Evolutionary conservation across 2,888 invertebrate genomes (phyloP), one percentile per base, ranked within the genome.

Genomic region (Homarus gammarus): DNA sequence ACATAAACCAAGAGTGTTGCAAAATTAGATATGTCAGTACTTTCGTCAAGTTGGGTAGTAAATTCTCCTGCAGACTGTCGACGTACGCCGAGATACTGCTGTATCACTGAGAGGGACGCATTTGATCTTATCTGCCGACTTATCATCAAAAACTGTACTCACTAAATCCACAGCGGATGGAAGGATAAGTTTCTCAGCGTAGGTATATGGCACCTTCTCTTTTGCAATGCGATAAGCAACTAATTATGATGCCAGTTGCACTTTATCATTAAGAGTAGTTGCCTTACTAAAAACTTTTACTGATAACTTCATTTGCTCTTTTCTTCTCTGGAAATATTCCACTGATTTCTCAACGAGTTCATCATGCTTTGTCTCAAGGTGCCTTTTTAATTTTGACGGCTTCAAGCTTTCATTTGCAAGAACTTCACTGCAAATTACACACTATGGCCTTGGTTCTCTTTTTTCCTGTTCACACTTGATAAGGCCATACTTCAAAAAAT

Each of bases 1-100:
- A 78, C 56, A 27, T 75, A 78, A 44, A 78, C 31, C 56, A 78
- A 51, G 77, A 73, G 36, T 75, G 40, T 40, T 75, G n/a, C 75
- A 75, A 8, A 78, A n/a, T 49, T 51, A 51, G 56, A 31, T 78
- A 51, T 51, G 36, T 51, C 44, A 51, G 78, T 78, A 51, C 51
- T 49, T 51, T 49, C 78, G 51, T 78, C 27, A 5, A 51, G 12
- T 33, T 78, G 78, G n/a, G n/a, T n/a, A n/a, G n/a, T n/a, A 78
- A 51, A 78, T 51, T 51, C 51, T 49, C 36, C 33, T 6, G 18
- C 27, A 70, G 27, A 31, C 70, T 70, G 70, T 36, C 27, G 22
- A 6, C 10, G 22, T 33, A 31, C 12, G 36, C 73, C 33, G 10
- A 10, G 1, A 73, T 33, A 33, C 36, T 73, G 18, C 18, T 75